Conservation (phyloP, 2,797 vertebrate genomes). For the Mycteria americana region DNA sequence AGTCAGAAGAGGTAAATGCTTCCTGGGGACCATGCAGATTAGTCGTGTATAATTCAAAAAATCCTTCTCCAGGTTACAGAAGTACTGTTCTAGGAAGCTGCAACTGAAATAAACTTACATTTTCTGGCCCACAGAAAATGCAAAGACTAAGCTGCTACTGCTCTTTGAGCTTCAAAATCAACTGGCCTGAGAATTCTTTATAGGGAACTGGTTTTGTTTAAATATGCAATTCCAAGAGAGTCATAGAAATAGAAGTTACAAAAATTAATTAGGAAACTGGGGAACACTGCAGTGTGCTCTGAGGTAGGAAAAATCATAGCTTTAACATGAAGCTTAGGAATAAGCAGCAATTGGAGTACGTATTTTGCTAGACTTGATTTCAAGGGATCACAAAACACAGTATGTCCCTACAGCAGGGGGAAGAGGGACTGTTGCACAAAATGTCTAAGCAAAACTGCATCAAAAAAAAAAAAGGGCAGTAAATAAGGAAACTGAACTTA, state of each 20-base stretch:
- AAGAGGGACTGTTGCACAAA: neutral
- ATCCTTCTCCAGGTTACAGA: neutral
- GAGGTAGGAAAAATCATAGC: neutral
- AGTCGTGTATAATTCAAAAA: neutral
- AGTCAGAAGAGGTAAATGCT: neutral
- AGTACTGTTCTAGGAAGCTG: neutral
- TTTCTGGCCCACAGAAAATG: neutral
- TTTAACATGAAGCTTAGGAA: neutral
- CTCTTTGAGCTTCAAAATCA: neutral
- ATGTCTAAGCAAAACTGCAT: neutral
- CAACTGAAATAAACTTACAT: neutral
- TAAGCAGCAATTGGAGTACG: neutral
- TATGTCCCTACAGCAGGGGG: neutral
- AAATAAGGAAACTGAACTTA: neutral
- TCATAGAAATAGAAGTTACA: neutral
- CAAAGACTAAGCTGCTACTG: neutral
- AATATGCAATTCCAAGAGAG: neutral
- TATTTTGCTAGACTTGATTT: neutral
- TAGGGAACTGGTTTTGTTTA: neutral
- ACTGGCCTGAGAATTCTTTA: neutral
- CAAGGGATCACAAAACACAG: neutral
- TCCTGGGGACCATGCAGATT: neutral
- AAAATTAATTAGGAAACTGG: neutral
- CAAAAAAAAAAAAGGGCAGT: neutral
- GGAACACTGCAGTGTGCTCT: neutral